phyloP scores from a whole-genome alignment of 1,140 invertebrate species.

The Octopus bimaculoides region DNA sequence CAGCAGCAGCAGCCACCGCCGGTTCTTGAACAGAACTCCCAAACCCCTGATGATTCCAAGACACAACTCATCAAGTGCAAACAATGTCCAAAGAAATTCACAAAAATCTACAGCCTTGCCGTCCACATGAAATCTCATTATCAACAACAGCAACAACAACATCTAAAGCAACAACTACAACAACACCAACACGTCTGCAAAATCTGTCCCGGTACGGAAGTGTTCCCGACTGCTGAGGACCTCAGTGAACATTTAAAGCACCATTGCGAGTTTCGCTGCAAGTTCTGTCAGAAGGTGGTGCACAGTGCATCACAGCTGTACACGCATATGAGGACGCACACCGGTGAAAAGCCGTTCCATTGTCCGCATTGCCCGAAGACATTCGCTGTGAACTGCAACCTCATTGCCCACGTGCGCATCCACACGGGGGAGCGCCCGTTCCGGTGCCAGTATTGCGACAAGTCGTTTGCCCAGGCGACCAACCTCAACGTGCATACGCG shows the following conservation, averaged over 20 bases:
- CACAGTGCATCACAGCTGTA: not conserved
- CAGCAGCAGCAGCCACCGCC: no score
- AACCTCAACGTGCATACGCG: conserved; percentile 20
- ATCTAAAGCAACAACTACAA: not conserved
- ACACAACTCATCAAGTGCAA: not conserved
- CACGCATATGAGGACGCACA: conserved; percentile 75
- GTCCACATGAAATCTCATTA: not conserved
- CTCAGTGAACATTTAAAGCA: not conserved
- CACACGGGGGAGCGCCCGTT: conserved; percentile 92
- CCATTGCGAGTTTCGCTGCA: not conserved
- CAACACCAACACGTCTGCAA: not conserved
- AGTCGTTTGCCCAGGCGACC: conserved; percentile 44
- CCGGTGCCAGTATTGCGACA: conserved; percentile 75
- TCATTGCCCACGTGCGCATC: conserved; percentile 67
- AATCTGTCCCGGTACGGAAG: not conserved
- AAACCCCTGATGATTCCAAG: not conserved
- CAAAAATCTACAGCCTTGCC: not conserved
- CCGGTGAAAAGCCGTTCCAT: conserved; percentile 74
- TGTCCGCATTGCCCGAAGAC: conserved; percentile 14
- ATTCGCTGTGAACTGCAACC: conserved; percentile 17
- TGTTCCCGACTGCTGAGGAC: not conserved
- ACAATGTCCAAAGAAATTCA: not conserved
- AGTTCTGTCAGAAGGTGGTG: not conserved
- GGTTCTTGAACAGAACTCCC: no score
- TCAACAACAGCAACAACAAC: not conserved